Conservation (phyloP, 2,797 vertebrate species). For the Myoxocephalus aenaeus region DNA sequence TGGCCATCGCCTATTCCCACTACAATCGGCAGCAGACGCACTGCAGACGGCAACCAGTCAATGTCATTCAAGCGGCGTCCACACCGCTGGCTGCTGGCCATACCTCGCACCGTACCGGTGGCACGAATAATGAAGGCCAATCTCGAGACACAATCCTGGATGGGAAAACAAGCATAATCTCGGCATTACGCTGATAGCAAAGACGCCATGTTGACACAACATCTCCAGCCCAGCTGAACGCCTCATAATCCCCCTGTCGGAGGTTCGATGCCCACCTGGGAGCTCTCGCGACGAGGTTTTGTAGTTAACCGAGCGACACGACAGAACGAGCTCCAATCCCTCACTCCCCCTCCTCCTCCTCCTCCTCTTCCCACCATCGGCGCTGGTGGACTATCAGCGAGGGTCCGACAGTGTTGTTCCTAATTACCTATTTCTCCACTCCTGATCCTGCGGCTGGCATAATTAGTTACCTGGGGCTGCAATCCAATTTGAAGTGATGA, state of each 20-base stretch:
- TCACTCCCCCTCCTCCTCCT: conserved; percentile 35
- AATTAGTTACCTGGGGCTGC: conserved; percentile 99
- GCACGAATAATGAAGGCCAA: conserved; percentile 57
- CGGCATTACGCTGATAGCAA: conserved; percentile 81
- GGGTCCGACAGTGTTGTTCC: conserved; percentile 98
- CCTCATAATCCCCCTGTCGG: conserved; percentile 87
- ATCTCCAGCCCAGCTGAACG: conserved; percentile 87
- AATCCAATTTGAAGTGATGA: conserved; percentile 99
- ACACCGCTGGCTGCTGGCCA: conserved; percentile 34
- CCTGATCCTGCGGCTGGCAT: conserved; percentile 99
- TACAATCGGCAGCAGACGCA: conserved; percentile 19
- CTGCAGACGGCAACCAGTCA: conserved; percentile 39
- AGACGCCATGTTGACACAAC: conserved; percentile 86
- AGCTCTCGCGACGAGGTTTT: conserved; percentile 78
- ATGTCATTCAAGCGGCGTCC: conserved; percentile 36
- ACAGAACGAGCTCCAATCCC: conserved; percentile 77
- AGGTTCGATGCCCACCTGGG: conserved; percentile 82
- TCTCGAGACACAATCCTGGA: conserved; percentile 74
- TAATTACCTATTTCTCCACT: conserved; percentile 99
- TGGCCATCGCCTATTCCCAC: conserved; percentile 9
- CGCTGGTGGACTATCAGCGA: conserved; percentile 94
- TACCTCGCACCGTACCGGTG: conserved; percentile 36
- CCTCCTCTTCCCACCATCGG: conserved; percentile 67
- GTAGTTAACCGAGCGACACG: conserved; percentile 84
- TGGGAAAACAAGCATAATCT: conserved; percentile 84